These are phyloP conservation scores for Phylloscopus trochiloides DNA, from an alignment of 2,113 vertebrate genomes.

Conservation along the genomic window DNA sequence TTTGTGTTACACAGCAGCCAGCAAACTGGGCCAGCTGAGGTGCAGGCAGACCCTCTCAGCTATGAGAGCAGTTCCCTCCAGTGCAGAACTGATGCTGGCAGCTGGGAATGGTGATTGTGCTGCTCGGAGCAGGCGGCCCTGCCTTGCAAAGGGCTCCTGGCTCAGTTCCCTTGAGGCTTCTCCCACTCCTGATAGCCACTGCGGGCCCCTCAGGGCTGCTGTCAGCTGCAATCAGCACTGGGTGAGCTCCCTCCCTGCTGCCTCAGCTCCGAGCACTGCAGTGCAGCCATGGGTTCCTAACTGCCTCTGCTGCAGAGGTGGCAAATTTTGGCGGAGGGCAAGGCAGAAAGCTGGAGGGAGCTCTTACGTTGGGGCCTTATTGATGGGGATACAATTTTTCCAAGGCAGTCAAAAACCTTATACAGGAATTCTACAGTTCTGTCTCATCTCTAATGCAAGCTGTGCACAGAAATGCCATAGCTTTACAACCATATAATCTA, in stretches of 20 bases:
- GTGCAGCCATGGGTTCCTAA: rapidly evolving
- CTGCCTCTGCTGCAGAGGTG: neutral
- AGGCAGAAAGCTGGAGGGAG: neutral
- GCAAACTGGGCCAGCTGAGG: neutral
- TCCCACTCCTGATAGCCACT: neutral
- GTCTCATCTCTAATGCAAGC: neutral
- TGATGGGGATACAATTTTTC: neutral
- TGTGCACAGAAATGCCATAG: neutral
- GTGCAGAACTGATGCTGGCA: neutral
- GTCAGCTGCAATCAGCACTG: neutral
- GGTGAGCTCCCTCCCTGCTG: rapidly evolving
- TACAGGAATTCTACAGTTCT: neutral
- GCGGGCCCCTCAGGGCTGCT: neutral
- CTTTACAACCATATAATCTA: neutral
- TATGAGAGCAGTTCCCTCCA: rapidly evolving
- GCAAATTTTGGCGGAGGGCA: neutral
- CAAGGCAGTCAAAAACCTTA: neutral
- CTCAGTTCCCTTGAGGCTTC: neutral
- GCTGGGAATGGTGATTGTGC: neutral
- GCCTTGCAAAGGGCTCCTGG: neutral
- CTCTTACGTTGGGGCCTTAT: neutral
- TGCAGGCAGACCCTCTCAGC: neutral
- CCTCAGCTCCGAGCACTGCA: neutral
- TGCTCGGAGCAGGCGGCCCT: neutral
- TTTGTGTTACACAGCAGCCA: neutral